A percentile compares a stretch with the other conserved stretches of the same genome.
These are phyloP conservation scores for Agrochola circellaris DNA, from an alignment of 2,888 invertebrate genomes.

Conservation along the genomic window DNA sequence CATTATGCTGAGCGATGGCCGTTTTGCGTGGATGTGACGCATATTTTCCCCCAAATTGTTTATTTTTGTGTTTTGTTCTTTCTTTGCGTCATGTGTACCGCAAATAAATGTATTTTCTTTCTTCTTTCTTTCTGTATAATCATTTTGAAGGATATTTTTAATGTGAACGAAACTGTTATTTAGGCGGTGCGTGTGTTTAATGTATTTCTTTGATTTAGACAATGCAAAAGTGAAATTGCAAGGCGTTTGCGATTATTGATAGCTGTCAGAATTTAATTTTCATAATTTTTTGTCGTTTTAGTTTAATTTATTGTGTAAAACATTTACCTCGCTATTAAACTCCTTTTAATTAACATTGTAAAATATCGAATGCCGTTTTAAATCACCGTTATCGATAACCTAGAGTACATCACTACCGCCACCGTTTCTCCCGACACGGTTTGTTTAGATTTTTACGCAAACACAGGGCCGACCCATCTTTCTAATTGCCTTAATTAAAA, in stretches of 20 bases:
- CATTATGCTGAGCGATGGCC: too few species aligned
- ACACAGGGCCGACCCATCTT: conserved; percentile 84
- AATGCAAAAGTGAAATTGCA: background rate
- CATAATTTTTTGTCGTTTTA: too few species aligned
- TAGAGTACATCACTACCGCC: conserved; percentile 62
- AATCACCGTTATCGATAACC: conserved; percentile 55
- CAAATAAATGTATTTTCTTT: too few species aligned
- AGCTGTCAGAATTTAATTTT: background rate
- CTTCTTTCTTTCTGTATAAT: background rate
- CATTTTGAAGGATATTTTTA: background rate
- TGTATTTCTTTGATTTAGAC: background rate
- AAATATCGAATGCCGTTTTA: background rate
- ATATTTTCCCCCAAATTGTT: too few species aligned
- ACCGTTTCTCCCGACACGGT: conserved; percentile 75
- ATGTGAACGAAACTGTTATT: background rate
- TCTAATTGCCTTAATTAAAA: conserved; percentile 90
- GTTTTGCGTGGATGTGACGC: too few species aligned
- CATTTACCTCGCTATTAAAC: background rate
- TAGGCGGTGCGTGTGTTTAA: too few species aligned
- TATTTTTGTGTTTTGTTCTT: too few species aligned
- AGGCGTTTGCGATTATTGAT: background rate
- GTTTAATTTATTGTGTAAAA: background rate
- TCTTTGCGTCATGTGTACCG: too few species aligned
- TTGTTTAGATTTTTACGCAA: conserved; percentile 90
- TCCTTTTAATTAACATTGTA: background rate